A percentile compares a stretch with the other conserved stretches of the same genome.
Evolutionary conservation across 2,888 invertebrate genomes (phyloP).

Genomic region (Patella caerulea): DNA sequence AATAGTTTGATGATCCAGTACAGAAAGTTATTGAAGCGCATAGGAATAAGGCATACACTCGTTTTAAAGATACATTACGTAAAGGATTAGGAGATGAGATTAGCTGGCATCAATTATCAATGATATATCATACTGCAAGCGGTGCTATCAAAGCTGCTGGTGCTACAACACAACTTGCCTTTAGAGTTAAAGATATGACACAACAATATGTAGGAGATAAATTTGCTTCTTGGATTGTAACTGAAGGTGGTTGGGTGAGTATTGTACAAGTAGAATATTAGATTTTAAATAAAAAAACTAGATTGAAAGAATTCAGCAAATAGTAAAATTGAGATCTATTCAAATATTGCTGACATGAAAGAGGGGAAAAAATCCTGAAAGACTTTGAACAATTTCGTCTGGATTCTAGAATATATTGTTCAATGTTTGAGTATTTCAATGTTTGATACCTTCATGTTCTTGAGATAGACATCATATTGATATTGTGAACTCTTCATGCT

Average conservation of each 20-base stretch:
- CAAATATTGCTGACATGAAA: too few relatives aligned
- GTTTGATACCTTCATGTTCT: too few relatives aligned
- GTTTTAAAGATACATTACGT: conserved; percentile 60
- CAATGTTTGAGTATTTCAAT: too few relatives aligned
- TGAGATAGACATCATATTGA: too few relatives aligned
- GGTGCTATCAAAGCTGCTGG: conserved; percentile 62
- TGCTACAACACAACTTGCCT: conserved; percentile 57
- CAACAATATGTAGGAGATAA: conserved; percentile 66
- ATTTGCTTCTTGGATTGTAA: conserved; percentile 68
- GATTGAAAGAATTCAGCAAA: too few relatives aligned
- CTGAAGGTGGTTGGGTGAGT: conserved; percentile 70
- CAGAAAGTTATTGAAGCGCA: conserved; percentile 44
- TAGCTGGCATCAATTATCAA: conserved; percentile 65
- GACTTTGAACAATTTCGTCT: too few relatives aligned
- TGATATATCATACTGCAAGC: conserved; percentile 65
- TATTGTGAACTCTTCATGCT: too few relatives aligned
- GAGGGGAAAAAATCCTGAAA: too few relatives aligned
- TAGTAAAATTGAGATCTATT: too few relatives aligned
- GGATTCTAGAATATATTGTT: too few relatives aligned
- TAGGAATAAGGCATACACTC: conserved; percentile 57
- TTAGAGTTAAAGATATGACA: conserved; percentile 65
- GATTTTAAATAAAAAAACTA: too few relatives aligned
- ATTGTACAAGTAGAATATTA: not conserved
- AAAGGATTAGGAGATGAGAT: conserved; percentile 57
- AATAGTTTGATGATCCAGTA: conserved; percentile 30